Evolutionary conservation across 2,113 vertebrate genomes (phyloP), one percentile per base, ranked within the genome.

Genomic region (Neogobius melanostomus): DNA sequence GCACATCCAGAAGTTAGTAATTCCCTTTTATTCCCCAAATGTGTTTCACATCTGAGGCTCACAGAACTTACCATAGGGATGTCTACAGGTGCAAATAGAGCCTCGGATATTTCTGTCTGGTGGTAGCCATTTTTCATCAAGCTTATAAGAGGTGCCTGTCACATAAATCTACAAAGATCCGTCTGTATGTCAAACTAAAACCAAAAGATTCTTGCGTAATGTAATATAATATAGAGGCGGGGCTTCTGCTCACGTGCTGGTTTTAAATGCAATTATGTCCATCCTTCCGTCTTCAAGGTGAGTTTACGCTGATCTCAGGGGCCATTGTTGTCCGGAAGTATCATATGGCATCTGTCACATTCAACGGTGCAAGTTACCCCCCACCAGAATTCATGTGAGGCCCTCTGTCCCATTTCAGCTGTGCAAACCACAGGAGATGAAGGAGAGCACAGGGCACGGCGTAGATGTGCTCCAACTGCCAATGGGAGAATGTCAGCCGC

Each of bases 391-490:
- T 75, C 74, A 75, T 69, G 69, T 56, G 66, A 82, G 17, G 76
- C 69, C 66, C 86, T 70, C 60, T 61, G 78, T 89, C 83, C 80
- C 72, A 85, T 80, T 90, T 88, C 71, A 78, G 69, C 76, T 62
- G 77, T 83, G 82, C 81, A 89, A 87, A 80, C 84, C 86, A 50
- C 82, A 17, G 73, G 85, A 83, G 85, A 85, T 78, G 80, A 79
- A 61, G 71, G 54, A 28, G 82, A 65, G 72, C 79, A 87, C 65
- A 81, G 83, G 83, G 62, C 77, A 72, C 50, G 0, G 50, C 75
- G 48, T 50, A 59, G 75, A 78, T 88, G 83, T 82, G 85, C 83
- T 74, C 77, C 82, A 74, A 80, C 81, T 88, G 76, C 84, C 83
- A 82, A 83, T 76, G 64, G 70, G 80, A 80, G 28, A 84, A 85